Evolutionary conservation across 2,888 invertebrate genomes (phyloP), one percentile per base, ranked within the genome.

Genomic region (Xestoiulus laeticollis): DNA sequence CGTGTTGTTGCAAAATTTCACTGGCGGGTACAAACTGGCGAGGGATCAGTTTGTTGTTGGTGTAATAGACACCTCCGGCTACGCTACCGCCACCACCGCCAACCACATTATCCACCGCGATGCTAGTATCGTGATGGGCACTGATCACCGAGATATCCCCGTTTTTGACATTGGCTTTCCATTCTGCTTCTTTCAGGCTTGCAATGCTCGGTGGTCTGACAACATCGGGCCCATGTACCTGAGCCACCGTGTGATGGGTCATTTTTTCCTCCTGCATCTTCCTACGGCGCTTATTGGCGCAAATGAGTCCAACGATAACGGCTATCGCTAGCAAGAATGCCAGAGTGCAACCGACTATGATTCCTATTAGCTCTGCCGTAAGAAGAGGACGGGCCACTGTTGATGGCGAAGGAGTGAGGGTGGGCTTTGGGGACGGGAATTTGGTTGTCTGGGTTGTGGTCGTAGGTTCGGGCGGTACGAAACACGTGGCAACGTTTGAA

Each of bases 1-100:
- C 94, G 90, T 94, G 94, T 90, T 94, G 94, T 89, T 93, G 93
- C 0, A 94, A 91, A 16, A 94, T 91, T 90, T 94, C 94, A 4
- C 94, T 93, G 1, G 94, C 94, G 38, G 93, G 94, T 94, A 0
- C 89, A 88, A 93, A 94, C 90, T 94, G 94, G 90, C 93, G 94
- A 0, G 94, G 94, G 89, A 93, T 93, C 48, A 94, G 90, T 12
- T 68, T 30, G 19, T 43, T 87, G n/a, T 78, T 43, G 6, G 88
- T 78, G 85, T 78, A 86, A 32, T 85, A 87, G n/a, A 87, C 88
- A 8, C 84, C 78, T 0, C 43, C 48, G 19, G n/a, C n/a, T 5
- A 83, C 30, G 26, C 26, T 68, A 83, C 83, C 83, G 2, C 22
- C 22, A 26, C 38, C 83, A 83, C 33, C 32, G 22, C 87, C 85